These are phyloP conservation scores for Microcebus lehilahytsara DNA, from an alignment of 2,113 vertebrate genomes.

Conservation along the genomic window DNA sequence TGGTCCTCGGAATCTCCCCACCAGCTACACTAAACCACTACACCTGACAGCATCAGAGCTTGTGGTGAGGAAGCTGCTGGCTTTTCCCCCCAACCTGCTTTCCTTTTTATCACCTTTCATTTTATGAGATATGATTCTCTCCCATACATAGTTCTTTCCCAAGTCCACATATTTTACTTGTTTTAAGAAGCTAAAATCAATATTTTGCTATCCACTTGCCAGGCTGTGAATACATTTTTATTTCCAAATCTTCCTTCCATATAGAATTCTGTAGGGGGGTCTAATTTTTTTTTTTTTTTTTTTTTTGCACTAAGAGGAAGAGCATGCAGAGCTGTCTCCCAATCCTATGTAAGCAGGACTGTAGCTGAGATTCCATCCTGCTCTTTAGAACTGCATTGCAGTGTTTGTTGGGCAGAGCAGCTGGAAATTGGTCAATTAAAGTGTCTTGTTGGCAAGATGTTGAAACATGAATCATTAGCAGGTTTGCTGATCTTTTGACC, in stretches of 20 bases:
- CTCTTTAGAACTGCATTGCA: background rate
- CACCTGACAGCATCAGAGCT: background rate
- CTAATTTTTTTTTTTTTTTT: background rate
- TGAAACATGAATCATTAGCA: conserved; percentile 29
- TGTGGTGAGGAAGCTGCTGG: background rate
- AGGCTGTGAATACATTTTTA: conserved; percentile 52
- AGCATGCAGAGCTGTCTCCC: background rate
- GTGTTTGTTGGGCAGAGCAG: conserved; percentile 4
- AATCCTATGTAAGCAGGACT: background rate
- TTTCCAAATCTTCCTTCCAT: conserved; percentile 56
- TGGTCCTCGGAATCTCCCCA: background rate
- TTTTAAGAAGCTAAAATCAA: conserved; percentile 61
- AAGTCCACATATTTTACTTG: conserved; percentile 40
- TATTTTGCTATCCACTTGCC: conserved; percentile 46
- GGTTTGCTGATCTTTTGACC: conserved; percentile 57
- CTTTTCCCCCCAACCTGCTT: background rate
- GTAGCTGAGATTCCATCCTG: background rate
- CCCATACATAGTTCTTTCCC: background rate
- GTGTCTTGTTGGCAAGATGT: conserved; percentile 51
- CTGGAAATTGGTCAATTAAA: conserved; percentile 55
- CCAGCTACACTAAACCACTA: background rate
- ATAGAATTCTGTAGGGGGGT: background rate
- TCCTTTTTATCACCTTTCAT: conserved; percentile 37
- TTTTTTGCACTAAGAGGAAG: background rate
- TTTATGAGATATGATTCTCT: background rate